These are phyloP conservation scores for Bradypus variegatus DNA, from an alignment of 2,797 vertebrate species.

Conservation along the genomic window DNA sequence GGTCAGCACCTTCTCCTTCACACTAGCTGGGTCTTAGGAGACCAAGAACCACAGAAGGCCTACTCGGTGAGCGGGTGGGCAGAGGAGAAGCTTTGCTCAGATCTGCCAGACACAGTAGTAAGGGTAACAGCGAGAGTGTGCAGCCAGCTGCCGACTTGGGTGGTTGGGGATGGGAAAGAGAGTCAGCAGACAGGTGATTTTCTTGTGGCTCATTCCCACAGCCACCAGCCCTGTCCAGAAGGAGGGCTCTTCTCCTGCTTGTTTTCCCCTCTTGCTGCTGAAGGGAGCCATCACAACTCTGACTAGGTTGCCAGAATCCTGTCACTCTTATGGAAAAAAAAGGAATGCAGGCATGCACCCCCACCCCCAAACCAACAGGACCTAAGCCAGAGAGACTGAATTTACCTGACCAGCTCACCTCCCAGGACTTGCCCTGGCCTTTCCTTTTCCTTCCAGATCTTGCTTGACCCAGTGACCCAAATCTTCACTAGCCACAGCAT, in stretches of 20 bases:
- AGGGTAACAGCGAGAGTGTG: neutral
- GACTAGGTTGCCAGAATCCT: neutral
- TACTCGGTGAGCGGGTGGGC: neutral
- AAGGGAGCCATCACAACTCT: neutral
- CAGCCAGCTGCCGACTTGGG: neutral
- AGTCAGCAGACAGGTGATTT: neutral
- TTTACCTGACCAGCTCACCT: neutral
- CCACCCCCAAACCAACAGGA: neutral
- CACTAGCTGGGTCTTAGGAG: neutral
- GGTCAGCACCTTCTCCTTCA: neutral
- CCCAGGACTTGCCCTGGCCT: neutral
- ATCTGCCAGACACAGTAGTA: neutral
- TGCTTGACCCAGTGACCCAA: neutral
- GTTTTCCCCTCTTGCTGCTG: neutral
- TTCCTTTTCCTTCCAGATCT: neutral
- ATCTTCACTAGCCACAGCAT: neutral
- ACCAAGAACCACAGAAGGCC: neutral
- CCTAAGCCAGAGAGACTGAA: neutral
- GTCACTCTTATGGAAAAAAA: neutral
- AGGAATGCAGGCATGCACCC: neutral
- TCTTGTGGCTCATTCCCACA: neutral
- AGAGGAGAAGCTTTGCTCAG: neutral
- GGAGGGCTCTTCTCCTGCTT: neutral
- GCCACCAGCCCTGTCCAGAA: neutral
- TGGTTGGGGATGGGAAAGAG: neutral